These are phyloP conservation scores for Lithophane socia DNA, from an alignment of 2,888 invertebrate species.

Conservation along the genomic window DNA sequence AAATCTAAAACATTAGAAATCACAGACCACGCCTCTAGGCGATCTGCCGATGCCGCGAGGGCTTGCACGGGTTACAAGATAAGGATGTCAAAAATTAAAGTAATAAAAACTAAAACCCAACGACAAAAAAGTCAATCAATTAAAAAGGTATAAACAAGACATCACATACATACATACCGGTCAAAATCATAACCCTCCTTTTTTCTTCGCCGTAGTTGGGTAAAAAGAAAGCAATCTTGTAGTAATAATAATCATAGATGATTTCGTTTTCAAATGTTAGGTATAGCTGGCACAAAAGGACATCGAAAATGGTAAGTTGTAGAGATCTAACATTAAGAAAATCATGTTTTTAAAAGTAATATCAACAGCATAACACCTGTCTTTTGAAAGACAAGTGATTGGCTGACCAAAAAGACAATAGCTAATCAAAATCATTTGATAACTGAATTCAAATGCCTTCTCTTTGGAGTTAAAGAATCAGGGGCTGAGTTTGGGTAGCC, in stretches of 20 bases:
- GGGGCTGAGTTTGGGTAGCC: neutral
- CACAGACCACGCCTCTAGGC: slow-evolving; percentile 52
- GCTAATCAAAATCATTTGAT: neutral
- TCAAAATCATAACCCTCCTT: no score
- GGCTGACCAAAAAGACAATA: neutral
- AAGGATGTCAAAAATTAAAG: slow-evolving; percentile 32
- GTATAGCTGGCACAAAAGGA: neutral
- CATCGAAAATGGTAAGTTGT: neutral
- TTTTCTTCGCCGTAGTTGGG: no score
- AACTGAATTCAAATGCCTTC: neutral
- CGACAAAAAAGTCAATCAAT: no score
- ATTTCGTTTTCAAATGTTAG: neutral
- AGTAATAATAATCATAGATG: neutral
- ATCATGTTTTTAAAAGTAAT: neutral
- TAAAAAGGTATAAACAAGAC: no score
- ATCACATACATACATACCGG: no score
- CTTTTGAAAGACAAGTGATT: neutral
- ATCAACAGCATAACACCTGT: neutral
- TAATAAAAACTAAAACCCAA: no score
- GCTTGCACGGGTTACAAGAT: slow-evolving; percentile 15
- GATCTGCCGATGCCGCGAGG: slow-evolving; percentile 45
- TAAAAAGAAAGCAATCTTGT: neutral
- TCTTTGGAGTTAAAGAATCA: no score
- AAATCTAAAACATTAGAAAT: slow-evolving; percentile 64
- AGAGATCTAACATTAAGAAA: no score